These are phyloP conservation scores for Alligator sinensis DNA, from an alignment of 2,113 vertebrate genomes.

Conservation along the genomic window DNA sequence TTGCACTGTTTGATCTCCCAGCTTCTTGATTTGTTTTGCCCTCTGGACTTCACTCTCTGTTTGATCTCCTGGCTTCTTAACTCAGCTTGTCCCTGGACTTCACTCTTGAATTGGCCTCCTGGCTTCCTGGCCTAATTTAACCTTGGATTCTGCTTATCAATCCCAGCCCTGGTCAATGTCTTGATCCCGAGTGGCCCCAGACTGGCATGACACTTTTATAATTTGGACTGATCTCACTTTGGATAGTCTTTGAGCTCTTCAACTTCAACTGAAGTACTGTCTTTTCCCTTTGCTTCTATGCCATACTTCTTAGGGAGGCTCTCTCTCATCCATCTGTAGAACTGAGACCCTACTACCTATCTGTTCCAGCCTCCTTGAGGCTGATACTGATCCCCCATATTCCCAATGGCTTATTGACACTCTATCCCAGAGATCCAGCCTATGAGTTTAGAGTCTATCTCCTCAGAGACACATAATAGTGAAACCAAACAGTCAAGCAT, in stretches of 20 bases:
- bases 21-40: too few relatives aligned
- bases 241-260: background rate
- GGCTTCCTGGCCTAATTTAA: too few relatives aligned
- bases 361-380: background rate
- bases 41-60: too few relatives aligned
- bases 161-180: too few relatives aligned
- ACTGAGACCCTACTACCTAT: background rate
- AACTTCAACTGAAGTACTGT: background rate
- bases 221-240: too few relatives aligned
- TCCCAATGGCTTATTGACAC: background rate
- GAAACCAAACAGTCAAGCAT: background rate
- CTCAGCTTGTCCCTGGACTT: too few relatives aligned
- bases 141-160: too few relatives aligned
- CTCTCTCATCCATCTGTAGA: background rate
- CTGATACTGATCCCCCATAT: background rate
- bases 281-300: background rate
- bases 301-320: background rate
- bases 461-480: background rate
- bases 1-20: too few relatives aligned
- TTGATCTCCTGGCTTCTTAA: too few relatives aligned
- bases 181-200: too few relatives aligned
- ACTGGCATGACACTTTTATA: too few relatives aligned
- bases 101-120: too few relatives aligned
- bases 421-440: fast-evolving
- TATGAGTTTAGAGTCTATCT: background rate